Evolutionary conservation across 2,113 vertebrate species (phyloP), one percentile per base, ranked within the genome.

Genomic region (Chiloscyllium plagiosum): DNA sequence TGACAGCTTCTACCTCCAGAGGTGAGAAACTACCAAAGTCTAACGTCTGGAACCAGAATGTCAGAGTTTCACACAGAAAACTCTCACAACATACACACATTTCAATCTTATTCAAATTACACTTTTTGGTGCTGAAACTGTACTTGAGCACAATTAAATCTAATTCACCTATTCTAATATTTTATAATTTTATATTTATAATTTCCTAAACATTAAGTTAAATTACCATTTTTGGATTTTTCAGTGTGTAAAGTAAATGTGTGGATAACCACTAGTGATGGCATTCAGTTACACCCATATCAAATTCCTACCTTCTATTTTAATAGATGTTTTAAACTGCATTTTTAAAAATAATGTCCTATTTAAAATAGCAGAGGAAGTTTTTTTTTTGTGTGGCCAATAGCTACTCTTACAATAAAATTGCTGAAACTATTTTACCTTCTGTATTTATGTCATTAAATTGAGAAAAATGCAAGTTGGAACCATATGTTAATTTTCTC

Each of bases 11-110:
- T 96, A 13, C 96, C 95, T 96, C 83, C 66, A 92, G 52, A 47
- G n/a, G 66, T 0, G 95, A 24, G 0, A 85, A n/a, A 33, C 95
- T 12, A 61, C 66, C 56, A 95, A 70, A 90, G 92, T 50, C 50
- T 78, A 93, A 96, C 96, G 96, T 96, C 96, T 96, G 96, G 96
- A 96, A 95, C 85, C 24, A 61, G 78, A 78, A 96, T 70, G 24
- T 24, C 42, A 76, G 24, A n/a, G 68, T 95, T 95, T 70, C 68
- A 70, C 94, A 72, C 65, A 47, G 20, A 66, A 56, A 42, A 61
- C 56, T 61, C 56, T 61, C 17, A 47, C 56, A 92, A 47, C 26
- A 66, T 10, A 10, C 29, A 66, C 61, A 69, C 72, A 22, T 69
- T 72, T 50, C 37, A 95, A 72, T 29, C 42, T 29, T 69, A 95